These are phyloP conservation scores for Rhinogobius similis DNA, from an alignment of 2,113 vertebrate genomes.

Conservation along the genomic window DNA sequence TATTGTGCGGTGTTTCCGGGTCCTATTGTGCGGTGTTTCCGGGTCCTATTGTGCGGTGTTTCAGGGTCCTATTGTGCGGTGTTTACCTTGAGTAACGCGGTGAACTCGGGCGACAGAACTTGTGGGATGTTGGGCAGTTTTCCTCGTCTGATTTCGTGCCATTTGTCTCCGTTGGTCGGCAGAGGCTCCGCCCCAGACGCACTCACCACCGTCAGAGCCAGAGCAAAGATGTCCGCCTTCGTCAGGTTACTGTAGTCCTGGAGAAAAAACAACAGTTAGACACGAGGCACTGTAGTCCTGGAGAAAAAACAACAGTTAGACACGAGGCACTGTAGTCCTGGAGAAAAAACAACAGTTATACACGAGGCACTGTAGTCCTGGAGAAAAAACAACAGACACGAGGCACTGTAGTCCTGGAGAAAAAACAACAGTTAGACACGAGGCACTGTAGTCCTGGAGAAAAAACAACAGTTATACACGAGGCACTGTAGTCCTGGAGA, in stretches of 20 bases:
- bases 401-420: no score
- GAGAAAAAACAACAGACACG: neutral
- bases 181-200: slow-evolving; percentile 92
- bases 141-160: slow-evolving; percentile 94
- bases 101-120: slow-evolving; percentile 88
- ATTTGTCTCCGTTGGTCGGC: slow-evolving; percentile 92
- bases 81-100: slow-evolving; percentile 89
- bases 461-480: no score
- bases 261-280: neutral
- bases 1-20: no score
- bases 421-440: no score
- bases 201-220: slow-evolving; percentile 90
- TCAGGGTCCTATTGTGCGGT: no score
- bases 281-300: slow-evolving; percentile 84
- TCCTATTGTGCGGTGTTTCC: no score
- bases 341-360: neutral
- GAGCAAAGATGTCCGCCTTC: slow-evolving; percentile 95
- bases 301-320: neutral
- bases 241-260: slow-evolving; percentile 90
- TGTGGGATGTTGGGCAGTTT: slow-evolving; percentile 90
- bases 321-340: slow-evolving; percentile 84
- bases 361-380: slow-evolving; percentile 89
- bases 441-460: no score
- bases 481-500: no score
- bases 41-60: no score